Evolutionary conservation across 1,140 invertebrate genomes (phyloP).

Genomic region (Pogonomyrmex barbatus): DNA sequence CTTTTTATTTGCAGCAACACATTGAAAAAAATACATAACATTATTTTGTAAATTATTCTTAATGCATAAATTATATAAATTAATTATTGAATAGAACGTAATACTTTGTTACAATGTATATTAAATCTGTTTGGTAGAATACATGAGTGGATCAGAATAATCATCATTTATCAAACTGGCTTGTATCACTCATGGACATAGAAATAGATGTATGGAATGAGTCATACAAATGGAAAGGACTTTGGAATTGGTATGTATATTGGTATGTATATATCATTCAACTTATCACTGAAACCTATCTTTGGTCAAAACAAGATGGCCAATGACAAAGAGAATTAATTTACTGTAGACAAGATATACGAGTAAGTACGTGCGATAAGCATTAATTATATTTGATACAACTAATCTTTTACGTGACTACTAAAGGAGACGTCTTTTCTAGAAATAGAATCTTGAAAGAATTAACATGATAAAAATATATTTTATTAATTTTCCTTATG

Average conservation of each 20-base stretch:
- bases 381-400: constrained; percentile 11
- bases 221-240: not conserved
- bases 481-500: not conserved
- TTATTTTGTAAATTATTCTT: not conserved
- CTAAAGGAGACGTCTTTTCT: not conserved
- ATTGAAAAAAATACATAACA: not conserved
- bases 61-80: not conserved
- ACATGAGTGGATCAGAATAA: not conserved
- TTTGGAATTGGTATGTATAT: not conserved
- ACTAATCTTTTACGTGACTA: not conserved
- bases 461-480: not conserved
- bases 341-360: constrained; percentile 16
- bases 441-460: not conserved
- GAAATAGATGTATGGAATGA: not conserved
- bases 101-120: not conserved
- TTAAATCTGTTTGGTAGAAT: constrained; percentile 11
- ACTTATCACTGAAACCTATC: constrained; percentile 21
- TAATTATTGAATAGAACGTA: constrained; percentile 14
- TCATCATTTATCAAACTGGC: not conserved
- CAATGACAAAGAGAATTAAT: constrained; percentile 13
- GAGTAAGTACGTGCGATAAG: not conserved
- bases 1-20: not conserved
- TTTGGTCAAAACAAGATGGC: constrained; percentile 6
- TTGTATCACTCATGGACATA: not conserved
- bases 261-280: not conserved